Conservation (phyloP, 1,140 invertebrate genomes). For the Proales similis region DNA sequence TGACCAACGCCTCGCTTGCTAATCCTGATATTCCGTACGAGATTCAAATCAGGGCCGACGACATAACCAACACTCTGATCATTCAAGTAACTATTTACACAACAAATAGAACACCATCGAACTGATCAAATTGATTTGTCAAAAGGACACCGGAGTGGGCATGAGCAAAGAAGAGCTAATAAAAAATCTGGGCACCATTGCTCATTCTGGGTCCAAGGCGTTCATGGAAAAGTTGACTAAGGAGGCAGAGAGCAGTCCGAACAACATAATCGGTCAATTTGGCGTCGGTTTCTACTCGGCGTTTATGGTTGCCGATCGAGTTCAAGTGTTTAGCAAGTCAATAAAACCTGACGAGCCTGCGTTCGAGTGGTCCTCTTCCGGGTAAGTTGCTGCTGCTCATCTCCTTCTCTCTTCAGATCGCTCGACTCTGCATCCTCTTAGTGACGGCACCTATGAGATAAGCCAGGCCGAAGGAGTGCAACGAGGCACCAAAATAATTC, state of each 20-base stretch:
- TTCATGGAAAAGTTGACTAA: slow-evolving; percentile 74
- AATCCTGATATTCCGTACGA: slow-evolving; percentile 59
- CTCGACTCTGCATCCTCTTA: slow-evolving; percentile 48
- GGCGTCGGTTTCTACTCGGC: slow-evolving; percentile 95
- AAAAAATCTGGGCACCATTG: slow-evolving; percentile 85
- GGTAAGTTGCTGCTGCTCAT: slow-evolving; percentile 56
- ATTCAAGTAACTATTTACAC: slow-evolving; percentile 68
- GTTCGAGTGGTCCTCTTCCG: slow-evolving; percentile 79
- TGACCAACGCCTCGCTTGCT: slow-evolving; percentile 53
- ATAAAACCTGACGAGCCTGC: slow-evolving; percentile 58
- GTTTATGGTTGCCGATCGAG: slow-evolving; percentile 90
- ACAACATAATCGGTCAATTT: slow-evolving; percentile 85
- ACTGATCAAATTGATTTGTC: not conserved
- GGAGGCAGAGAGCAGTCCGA: slow-evolving; percentile 56
- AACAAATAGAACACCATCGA: not conserved
- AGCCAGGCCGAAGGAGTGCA: slow-evolving; percentile 72
- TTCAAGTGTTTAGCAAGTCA: slow-evolving; percentile 76
- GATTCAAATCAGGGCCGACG: slow-evolving; percentile 81
- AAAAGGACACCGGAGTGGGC: slow-evolving; percentile 85
- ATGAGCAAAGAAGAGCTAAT: slow-evolving; percentile 86
- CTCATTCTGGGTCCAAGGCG: slow-evolving; percentile 70
- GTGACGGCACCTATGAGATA: slow-evolving; percentile 79
- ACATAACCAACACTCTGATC: slow-evolving; percentile 71
- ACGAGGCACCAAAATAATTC: slow-evolving; percentile 82
- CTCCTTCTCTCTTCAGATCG: slow-evolving; percentile 54